Evolutionary conservation across 2,888 invertebrate genomes (phyloP).

Genomic region (Lycocerus yunnanus): DNA sequence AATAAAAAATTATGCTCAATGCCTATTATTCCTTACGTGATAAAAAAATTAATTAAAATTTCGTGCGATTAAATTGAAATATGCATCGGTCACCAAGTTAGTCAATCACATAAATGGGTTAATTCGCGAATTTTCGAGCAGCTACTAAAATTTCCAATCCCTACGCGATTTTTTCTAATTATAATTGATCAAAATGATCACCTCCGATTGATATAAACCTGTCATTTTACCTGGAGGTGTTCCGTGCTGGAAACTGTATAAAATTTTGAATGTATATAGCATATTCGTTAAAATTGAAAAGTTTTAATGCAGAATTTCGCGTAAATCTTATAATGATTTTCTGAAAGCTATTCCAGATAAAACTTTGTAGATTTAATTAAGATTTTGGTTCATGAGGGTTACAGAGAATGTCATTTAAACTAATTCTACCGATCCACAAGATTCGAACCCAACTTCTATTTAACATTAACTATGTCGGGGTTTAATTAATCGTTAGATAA

Average conservation of each 20-base stretch:
- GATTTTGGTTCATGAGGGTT: neutral
- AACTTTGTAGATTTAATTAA: slow-evolving; percentile 4
- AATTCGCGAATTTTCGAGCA: neutral
- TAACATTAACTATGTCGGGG: neutral
- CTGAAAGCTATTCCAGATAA: neutral
- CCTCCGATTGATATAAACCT: neutral
- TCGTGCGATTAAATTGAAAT: neutral
- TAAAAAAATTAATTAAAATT: neutral
- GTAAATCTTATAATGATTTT: neutral
- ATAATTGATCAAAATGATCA: neutral
- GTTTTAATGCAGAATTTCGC: neutral
- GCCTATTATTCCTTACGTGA: neutral
- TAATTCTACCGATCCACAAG: neutral
- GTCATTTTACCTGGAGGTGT: neutral
- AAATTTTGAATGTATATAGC: neutral
- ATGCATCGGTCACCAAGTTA: too few species aligned
- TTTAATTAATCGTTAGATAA: neutral
- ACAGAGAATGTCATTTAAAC: neutral
- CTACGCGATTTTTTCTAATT: neutral
- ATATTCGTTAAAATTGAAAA: neutral
- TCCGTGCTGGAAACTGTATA: neutral
- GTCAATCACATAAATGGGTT: neutral
- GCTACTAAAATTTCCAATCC: neutral
- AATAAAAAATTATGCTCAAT: neutral
- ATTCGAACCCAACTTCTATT: neutral